Evolutionary conservation across 2,797 vertebrate species (phyloP).

Genomic region (Rhinoraja longicauda): DNA sequence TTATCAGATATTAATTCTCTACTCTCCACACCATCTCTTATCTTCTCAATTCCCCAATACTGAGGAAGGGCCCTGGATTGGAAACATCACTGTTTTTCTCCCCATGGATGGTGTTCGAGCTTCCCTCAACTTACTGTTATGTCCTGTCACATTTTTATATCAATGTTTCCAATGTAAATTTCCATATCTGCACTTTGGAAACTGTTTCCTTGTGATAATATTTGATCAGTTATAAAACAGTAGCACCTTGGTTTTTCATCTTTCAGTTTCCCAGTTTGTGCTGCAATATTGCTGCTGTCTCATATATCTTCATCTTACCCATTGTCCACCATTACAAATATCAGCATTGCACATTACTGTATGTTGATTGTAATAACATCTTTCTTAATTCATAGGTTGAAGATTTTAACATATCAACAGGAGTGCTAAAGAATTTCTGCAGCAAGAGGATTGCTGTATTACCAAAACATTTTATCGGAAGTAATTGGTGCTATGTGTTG

Average conservation of each 20-base stretch:
- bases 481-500: slow-evolving; percentile 80
- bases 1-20: no score
- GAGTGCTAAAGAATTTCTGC: slow-evolving; percentile 62
- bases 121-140: background rate
- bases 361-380: background rate
- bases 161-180: background rate
- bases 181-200: background rate
- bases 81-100: no score
- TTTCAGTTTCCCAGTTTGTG: background rate
- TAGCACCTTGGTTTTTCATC: background rate
- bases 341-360: background rate
- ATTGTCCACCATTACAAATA: background rate
- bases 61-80: no score
- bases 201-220: background rate
- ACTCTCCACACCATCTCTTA: no score
- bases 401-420: slow-evolving; percentile 69
- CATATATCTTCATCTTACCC: background rate
- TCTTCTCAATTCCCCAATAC: no score
- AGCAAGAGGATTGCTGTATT: slow-evolving; percentile 57
- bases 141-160: background rate
- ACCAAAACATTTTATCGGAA: slow-evolving; percentile 56
- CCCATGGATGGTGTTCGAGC: no score
- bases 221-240: background rate
- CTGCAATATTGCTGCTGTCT: background rate
- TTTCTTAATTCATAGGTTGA: slow-evolving; percentile 56